Conservation (phyloP, 37 sponge, comb jelly and placozoan species). For the Cliona cf. orientalis region DNA sequence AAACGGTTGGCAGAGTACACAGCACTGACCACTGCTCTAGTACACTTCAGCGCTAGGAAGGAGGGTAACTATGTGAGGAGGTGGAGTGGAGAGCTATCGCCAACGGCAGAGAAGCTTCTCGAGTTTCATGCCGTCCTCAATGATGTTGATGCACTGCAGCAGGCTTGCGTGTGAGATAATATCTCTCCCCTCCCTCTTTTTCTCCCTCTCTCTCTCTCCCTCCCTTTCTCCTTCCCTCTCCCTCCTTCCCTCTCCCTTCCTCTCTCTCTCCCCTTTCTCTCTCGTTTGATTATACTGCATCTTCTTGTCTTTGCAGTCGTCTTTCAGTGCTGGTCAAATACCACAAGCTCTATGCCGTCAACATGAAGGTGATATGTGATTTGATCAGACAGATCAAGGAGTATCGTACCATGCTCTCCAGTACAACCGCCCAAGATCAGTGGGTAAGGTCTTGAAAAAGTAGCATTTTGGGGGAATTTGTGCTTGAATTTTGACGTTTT, state of each 20-base stretch:
- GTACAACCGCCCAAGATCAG: too few relatives aligned
- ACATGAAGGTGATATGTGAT: background rate
- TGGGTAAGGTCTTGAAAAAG: too few relatives aligned
- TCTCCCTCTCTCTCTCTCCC: too few relatives aligned
- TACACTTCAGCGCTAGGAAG: constrained; percentile 5
- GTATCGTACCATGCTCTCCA: background rate
- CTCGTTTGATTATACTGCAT: too few relatives aligned
- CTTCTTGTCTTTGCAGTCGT: constrained; percentile 42
- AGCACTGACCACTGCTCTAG: constrained; percentile 12
- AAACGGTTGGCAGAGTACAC: constrained; percentile 8
- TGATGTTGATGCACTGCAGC: constrained; percentile 37
- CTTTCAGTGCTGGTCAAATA: constrained; percentile 54
- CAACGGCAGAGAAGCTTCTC: constrained; percentile 17
- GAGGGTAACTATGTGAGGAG: constrained; percentile 10
- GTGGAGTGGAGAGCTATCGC: constrained; percentile 31
- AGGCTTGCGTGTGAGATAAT: constrained; percentile 35
- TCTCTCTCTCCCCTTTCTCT: background rate
- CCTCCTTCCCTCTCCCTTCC: background rate
- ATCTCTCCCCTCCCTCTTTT: background rate
- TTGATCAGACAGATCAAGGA: constrained; percentile 23
- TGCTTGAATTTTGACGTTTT: too few relatives aligned
- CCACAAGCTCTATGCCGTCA: constrained; percentile 43
- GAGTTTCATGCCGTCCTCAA: constrained; percentile 41
- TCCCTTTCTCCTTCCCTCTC: background rate
- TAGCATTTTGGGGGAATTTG: too few relatives aligned